A percentile compares a stretch with the other conserved stretches of the same genome.
Conservation (phyloP, 2,797 vertebrate genomes). For the Cirrhinus mrigala region DNA sequence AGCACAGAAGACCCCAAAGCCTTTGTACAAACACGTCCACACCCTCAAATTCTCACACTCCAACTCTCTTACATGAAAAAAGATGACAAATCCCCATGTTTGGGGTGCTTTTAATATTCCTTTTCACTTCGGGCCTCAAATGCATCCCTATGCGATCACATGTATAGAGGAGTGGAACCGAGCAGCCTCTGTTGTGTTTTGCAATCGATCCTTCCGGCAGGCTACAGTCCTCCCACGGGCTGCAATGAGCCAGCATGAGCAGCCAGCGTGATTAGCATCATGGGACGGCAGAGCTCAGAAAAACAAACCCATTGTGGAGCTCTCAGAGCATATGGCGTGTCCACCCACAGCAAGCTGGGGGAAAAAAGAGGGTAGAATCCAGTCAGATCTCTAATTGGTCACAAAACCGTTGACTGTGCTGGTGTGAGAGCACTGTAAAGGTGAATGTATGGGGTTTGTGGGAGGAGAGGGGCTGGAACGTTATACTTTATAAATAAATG, state of each 20-base stretch:
- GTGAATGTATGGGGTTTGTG: conserved; percentile 46
- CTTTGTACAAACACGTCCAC: conserved; percentile 69
- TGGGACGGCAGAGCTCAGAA: conserved; percentile 59
- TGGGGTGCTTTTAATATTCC: conserved; percentile 25
- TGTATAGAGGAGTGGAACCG: conserved; percentile 38
- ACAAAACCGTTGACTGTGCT: conserved; percentile 54
- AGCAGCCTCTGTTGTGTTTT: conserved; percentile 48
- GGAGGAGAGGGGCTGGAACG: conserved; percentile 61
- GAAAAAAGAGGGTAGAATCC: conserved; percentile 49
- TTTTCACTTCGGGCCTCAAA: conserved; percentile 47
- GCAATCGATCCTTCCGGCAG: conserved; percentile 59
- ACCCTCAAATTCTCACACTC: conserved; percentile 40
- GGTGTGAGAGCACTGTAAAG: conserved; percentile 45
- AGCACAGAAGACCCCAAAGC: conserved; percentile 65
- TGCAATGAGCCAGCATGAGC: conserved; percentile 56
- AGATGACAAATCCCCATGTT: conserved; percentile 18
- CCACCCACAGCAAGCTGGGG: conserved; percentile 60
- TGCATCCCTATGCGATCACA: conserved; percentile 51
- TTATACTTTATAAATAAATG: conserved; percentile 77
- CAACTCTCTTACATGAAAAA: conserved; percentile 25
- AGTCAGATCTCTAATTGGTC: conserved; percentile 58
- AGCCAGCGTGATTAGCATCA: conserved; percentile 64
- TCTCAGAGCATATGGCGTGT: conserved; percentile 65
- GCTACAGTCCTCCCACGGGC: conserved; percentile 63
- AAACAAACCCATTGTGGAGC: conserved; percentile 65